Evolutionary conservation across 2,888 invertebrate genomes (phyloP).

Genomic region (Macroteleia sp.): DNA sequence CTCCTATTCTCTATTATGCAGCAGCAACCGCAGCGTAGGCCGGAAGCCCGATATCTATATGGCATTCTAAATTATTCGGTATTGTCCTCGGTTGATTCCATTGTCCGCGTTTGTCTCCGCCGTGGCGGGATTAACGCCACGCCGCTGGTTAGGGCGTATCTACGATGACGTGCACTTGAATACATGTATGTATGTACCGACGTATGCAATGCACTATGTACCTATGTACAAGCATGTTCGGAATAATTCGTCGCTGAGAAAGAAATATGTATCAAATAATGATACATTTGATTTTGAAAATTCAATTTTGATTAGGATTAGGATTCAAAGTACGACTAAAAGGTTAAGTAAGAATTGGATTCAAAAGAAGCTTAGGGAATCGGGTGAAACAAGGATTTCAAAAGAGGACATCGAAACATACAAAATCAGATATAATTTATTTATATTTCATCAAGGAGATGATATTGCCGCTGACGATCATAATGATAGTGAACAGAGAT

Average conservation of each 20-base stretch:
- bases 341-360: too few relatives aligned
- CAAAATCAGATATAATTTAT: too few relatives aligned
- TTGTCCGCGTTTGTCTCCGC: slow-evolving; percentile 82
- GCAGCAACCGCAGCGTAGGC: slow-evolving; percentile 73
- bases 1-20: slow-evolving; percentile 81
- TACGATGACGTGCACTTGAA: slow-evolving; percentile 63
- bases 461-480: too few relatives aligned
- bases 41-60: slow-evolving; percentile 81
- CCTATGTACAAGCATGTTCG: slow-evolving; percentile 60
- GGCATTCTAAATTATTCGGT: slow-evolving; percentile 83
- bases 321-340: too few relatives aligned
- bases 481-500: too few relatives aligned
- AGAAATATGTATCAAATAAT: slow-evolving; percentile 1
- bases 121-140: slow-evolving; percentile 77
- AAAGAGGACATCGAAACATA: too few relatives aligned
- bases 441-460: too few relatives aligned
- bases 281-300: too few relatives aligned
- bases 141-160: slow-evolving; percentile 76
- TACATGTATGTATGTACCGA: slow-evolving; percentile 54
- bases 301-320: too few relatives aligned
- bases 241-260: slow-evolving; percentile 2
- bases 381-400: too few relatives aligned
- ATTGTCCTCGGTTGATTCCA: slow-evolving; percentile 82
- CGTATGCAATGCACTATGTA: slow-evolving; percentile 61
- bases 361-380: too few relatives aligned